A percentile compares a stretch with the other conserved stretches of the same genome.
These are phyloP conservation scores for Halictus ligatus DNA, from an alignment of 2,888 invertebrate species.

Conservation along the genomic window DNA sequence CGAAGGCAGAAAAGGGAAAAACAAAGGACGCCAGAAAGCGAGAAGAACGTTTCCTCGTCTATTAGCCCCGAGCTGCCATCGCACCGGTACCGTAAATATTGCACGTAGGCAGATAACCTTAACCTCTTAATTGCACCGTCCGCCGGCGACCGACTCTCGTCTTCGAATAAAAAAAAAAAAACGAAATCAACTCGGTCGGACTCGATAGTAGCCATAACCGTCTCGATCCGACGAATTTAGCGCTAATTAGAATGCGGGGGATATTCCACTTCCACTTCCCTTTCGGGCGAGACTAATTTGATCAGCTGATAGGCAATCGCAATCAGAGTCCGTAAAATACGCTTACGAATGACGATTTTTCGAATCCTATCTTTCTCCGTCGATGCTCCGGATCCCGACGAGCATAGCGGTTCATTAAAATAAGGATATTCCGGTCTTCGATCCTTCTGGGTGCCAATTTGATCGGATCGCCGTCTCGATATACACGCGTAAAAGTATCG, in stretches of 20 bases:
- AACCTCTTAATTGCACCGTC: slow-evolving; percentile 70
- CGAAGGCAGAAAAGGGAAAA: slow-evolving; percentile 35
- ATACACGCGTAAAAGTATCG: background rate
- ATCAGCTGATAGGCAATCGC: background rate
- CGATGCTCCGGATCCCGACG: background rate
- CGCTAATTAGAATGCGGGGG: background rate
- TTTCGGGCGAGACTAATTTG: background rate
- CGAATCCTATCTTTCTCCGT: background rate
- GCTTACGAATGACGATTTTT: background rate
- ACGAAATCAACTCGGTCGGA: background rate
- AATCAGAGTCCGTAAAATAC: background rate
- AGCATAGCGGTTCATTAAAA: background rate
- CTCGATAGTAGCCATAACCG: slow-evolving; percentile 24
- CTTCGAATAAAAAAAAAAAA: background rate
- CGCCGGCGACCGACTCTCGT: background rate
- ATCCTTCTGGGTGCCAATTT: background rate
- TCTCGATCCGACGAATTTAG: background rate
- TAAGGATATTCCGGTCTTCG: background rate
- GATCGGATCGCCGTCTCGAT: too few species aligned
- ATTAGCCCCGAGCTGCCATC: slow-evolving; percentile 61
- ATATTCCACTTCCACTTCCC: background rate
- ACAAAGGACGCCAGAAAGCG: slow-evolving; percentile 43
- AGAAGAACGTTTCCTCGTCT: slow-evolving; percentile 59
- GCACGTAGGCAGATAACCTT: slow-evolving; percentile 70
- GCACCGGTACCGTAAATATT: slow-evolving; percentile 61